Evolutionary conservation across 2,888 invertebrate genomes (phyloP).

Genomic region (Drosophila maculinotata): DNA sequence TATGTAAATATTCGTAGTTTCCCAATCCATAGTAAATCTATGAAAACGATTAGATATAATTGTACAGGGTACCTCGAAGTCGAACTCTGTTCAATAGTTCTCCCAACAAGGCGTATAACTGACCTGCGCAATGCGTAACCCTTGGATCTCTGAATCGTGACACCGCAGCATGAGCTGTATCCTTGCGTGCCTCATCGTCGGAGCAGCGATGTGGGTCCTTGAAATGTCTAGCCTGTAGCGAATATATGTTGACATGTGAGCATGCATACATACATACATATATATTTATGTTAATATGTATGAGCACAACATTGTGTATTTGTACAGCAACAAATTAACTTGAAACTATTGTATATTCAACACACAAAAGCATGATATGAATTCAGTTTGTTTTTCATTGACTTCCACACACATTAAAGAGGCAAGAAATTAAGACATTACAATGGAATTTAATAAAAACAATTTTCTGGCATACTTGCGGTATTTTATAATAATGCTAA

Average conservation of each 20-base stretch:
- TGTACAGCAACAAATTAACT: conserved; percentile 16
- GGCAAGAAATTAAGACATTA: conserved; percentile 65
- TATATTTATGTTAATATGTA: conserved; percentile 12
- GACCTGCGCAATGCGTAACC: neutral
- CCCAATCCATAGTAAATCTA: fast-evolving
- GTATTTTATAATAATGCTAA: conserved; percentile 69
- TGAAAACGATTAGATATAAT: too few relatives aligned
- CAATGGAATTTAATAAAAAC: conserved; percentile 60
- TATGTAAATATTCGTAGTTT: too few relatives aligned
- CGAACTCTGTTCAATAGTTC: neutral
- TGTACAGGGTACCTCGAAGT: neutral
- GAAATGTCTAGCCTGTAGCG: neutral
- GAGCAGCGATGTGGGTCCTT: neutral
- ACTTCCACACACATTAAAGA: neutral
- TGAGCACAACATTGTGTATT: neutral
- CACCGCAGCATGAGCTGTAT: neutral
- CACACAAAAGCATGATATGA: conserved; percentile 12
- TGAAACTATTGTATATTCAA: conserved; percentile 13
- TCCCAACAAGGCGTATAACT: neutral
- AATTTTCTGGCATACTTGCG: conserved; percentile 65
- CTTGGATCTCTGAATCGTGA: neutral
- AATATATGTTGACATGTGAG: neutral
- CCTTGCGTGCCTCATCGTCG: neutral
- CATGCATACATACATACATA: conserved; percentile 2
- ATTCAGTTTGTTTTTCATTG: conserved; percentile 2